Evolutionary conservation across 2,888 invertebrate genomes (phyloP).

Genomic region (Gymnosoma rotundatum): DNA sequence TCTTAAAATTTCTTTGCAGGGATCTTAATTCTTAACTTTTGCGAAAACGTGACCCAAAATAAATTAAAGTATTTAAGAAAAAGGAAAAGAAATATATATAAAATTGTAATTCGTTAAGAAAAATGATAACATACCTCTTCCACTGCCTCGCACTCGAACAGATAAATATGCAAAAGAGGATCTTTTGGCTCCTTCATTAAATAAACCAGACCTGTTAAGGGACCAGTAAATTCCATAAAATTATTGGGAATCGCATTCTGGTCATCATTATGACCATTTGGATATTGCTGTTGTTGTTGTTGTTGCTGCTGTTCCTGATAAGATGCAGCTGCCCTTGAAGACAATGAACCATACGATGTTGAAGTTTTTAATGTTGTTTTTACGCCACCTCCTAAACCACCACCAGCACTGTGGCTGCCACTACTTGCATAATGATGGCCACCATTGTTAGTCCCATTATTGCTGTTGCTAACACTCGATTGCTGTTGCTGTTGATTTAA

Average conservation of each 20-base stretch:
- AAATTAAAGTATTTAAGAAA: no score
- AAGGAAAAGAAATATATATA: background rate
- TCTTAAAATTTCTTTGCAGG: no score
- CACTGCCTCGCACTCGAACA: slow-evolving; percentile 87
- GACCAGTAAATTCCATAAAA: slow-evolving; percentile 83
- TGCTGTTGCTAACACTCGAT: slow-evolving; percentile 23
- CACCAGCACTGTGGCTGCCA: slow-evolving; percentile 34
- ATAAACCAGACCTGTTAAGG: slow-evolving; percentile 87
- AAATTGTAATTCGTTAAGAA: background rate
- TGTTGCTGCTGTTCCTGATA: slow-evolving; percentile 72
- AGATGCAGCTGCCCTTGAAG: slow-evolving; percentile 77
- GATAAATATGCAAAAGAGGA: slow-evolving; percentile 88
- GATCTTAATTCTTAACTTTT: no score
- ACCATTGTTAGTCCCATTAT: slow-evolving; percentile 45
- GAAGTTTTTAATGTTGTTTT: slow-evolving; percentile 77
- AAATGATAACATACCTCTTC: slow-evolving; percentile 86
- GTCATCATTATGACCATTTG: slow-evolving; percentile 46
- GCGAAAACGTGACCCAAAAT: no score
- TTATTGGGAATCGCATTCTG: slow-evolving; percentile 73
- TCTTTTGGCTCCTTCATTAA: slow-evolving; percentile 88
- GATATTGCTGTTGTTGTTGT: slow-evolving; percentile 58
- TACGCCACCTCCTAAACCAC: slow-evolving; percentile 62
- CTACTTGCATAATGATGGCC: slow-evolving; percentile 61
- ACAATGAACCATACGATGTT: slow-evolving; percentile 79
- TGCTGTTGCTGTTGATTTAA: slow-evolving; percentile 54